Percentiles rank a stretch among this genome's conserved stretches.
Evolutionary conservation across 2,888 invertebrate genomes (phyloP).

Genomic region (Cephus pygmeus): DNA sequence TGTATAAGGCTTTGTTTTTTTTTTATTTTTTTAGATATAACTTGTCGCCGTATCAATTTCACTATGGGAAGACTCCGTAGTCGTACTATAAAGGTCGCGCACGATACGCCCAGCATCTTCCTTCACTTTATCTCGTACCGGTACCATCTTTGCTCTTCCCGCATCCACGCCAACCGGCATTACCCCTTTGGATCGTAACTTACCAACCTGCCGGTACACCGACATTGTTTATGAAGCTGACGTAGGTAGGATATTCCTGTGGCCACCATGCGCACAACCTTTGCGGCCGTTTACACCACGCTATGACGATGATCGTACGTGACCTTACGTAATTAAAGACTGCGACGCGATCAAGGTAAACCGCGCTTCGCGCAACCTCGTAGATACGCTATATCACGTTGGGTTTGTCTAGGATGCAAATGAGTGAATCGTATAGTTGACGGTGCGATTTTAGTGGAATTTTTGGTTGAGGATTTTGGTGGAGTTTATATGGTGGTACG

Average conservation of each 20-base stretch:
- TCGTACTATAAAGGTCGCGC: background rate
- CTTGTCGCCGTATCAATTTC: background rate
- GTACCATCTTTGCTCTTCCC: conserved; percentile 45
- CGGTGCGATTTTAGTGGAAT: background rate
- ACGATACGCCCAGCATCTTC: conserved; percentile 13
- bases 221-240: conserved; percentile 49
- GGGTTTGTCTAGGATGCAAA: background rate
- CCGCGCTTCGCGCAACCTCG: background rate
- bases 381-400: background rate
- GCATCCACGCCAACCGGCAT: conserved; percentile 29
- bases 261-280: conserved; percentile 18
- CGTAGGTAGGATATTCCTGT: conserved; percentile 13
- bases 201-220: conserved; percentile 50
- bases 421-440: background rate
- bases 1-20: background rate
- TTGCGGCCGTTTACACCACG: conserved; percentile 9
- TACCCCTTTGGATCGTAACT: conserved; percentile 37
- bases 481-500: background rate
- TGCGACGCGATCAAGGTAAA: background rate
- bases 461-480: background rate
- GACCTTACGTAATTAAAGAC: conserved; percentile 8
- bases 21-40: background rate
- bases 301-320: conserved; percentile 3
- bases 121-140: conserved; percentile 28
- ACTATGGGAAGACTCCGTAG: background rate